phyloP scores from a whole-genome alignment of 1,140 invertebrate species.

The Calosoma granatense region DNA sequence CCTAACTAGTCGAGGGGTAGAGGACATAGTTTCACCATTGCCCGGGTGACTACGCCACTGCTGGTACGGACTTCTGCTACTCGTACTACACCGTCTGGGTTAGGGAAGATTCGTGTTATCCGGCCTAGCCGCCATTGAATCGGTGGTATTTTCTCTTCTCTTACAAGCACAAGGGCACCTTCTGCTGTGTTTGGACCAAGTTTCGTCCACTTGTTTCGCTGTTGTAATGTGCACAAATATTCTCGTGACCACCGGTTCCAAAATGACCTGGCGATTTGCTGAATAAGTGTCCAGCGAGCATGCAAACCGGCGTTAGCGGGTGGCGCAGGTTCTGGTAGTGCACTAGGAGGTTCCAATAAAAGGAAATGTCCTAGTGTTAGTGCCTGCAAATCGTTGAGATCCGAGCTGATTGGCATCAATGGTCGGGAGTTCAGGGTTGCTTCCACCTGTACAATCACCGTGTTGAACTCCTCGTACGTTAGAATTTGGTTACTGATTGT shows the following conservation, averaged over 20 bases:
- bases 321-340: slow-evolving; percentile 13
- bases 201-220: slow-evolving; percentile 25
- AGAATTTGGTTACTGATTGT: slow-evolving; percentile 12
- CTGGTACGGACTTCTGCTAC: slow-evolving; percentile 19
- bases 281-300: slow-evolving; percentile 10
- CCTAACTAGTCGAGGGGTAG: too few relatives aligned
- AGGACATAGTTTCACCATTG: slow-evolving; percentile 18
- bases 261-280: slow-evolving; percentile 21
- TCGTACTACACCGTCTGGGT: slow-evolving; percentile 20
- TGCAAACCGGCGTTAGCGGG: slow-evolving; percentile 13
- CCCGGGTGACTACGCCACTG: slow-evolving; percentile 19
- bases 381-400: slow-evolving; percentile 19
- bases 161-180: slow-evolving; percentile 27
- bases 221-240: slow-evolving; percentile 23
- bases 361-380: slow-evolving; percentile 21
- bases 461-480: slow-evolving; percentile 20
- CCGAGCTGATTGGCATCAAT: slow-evolving; percentile 16
- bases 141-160: slow-evolving; percentile 27
- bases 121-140: slow-evolving; percentile 26
- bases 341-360: slow-evolving; percentile 22
- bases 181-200: slow-evolving; percentile 12
- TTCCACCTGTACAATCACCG: slow-evolving; percentile 18
- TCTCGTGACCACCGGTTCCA: slow-evolving; percentile 25
- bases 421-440: slow-evolving; percentile 21
- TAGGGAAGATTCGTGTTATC: slow-evolving; percentile 19